Conservation (phyloP, 35 echinoderm and acorn worm genomes). For the Strongylocentrotus purpuratus region DNA sequence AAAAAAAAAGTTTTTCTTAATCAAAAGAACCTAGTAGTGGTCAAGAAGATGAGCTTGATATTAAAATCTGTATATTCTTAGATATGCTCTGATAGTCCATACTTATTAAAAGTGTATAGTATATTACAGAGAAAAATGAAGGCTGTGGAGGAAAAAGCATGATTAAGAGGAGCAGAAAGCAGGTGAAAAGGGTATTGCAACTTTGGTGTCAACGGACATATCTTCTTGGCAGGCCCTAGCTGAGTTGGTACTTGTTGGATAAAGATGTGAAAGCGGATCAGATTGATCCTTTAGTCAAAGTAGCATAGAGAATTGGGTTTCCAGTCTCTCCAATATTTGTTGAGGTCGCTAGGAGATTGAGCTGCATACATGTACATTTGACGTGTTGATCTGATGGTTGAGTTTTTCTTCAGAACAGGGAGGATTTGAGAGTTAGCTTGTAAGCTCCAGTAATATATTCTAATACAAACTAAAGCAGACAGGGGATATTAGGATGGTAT, state of each 20-base stretch:
- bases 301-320: neutral
- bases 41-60: too few species aligned
- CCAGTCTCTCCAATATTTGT: slow-evolving; percentile 9
- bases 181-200: too few species aligned
- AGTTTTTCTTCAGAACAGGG: neutral
- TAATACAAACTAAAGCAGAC: slow-evolving; percentile 17
- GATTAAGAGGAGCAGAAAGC: too few species aligned
- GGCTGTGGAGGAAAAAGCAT: too few species aligned
- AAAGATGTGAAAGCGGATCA: neutral
- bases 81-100: too few species aligned
- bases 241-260: neutral
- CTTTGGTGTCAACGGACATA: too few species aligned
- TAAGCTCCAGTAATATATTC: slow-evolving; percentile 18
- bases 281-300: neutral
- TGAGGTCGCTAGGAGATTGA: neutral
- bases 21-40: too few species aligned
- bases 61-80: too few species aligned
- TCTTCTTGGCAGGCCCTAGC: too few species aligned
- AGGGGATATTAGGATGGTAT: neutral
- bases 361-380: slow-evolving; percentile 20
- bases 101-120: too few species aligned
- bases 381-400: neutral
- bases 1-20: too few species aligned
- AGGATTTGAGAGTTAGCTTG: neutral
- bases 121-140: too few species aligned